Evolutionary conservation across 2,888 invertebrate genomes (phyloP).

Genomic region (Rhaphigaster nebulosa): DNA sequence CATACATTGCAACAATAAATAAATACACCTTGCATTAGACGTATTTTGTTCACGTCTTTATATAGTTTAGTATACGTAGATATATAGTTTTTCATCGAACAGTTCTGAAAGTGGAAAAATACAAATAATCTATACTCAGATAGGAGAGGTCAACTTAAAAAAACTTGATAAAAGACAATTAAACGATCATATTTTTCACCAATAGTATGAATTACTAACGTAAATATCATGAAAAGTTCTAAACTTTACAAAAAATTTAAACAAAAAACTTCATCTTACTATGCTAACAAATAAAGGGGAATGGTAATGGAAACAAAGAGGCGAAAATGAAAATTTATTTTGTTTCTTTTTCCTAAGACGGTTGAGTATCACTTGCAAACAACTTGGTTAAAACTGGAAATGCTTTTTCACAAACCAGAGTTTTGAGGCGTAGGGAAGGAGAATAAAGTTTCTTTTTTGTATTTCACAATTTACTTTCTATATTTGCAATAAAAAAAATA

Average conservation of each 20-base stretch:
- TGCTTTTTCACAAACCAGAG: neutral
- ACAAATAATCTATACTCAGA: too few species aligned
- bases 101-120: too few species aligned
- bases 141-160: neutral
- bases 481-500: neutral
- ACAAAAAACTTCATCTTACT: neutral
- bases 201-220: neutral
- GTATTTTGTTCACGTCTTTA: too few species aligned
- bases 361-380: neutral
- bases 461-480: neutral
- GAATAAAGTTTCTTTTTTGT: neutral
- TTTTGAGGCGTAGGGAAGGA: neutral
- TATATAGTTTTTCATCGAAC: too few species aligned
- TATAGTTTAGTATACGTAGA: too few species aligned
- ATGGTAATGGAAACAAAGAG: neutral
- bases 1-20: too few species aligned
- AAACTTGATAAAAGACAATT: neutral
- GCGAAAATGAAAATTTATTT: neutral
- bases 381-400: neutral
- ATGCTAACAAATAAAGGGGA: neutral
- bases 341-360: neutral
- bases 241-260: neutral
- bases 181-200: neutral
- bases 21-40: too few species aligned
- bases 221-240: neutral